Evolutionary conservation across 2,113 vertebrate genomes (phyloP).

Genomic region (Anguilla japonica): DNA sequence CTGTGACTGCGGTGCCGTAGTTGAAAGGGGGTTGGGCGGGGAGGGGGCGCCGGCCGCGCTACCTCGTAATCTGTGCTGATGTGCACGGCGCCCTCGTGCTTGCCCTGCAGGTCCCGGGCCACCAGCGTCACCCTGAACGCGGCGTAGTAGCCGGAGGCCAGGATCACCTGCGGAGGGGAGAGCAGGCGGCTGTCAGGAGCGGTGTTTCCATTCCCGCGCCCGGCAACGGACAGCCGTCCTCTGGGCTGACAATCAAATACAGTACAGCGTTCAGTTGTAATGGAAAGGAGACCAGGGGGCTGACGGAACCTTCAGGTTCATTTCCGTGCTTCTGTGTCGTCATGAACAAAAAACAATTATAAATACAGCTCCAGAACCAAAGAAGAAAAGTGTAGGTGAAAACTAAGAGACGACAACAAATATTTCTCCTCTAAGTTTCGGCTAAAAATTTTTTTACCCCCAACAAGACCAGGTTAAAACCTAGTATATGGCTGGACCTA

Average conservation of each 20-base stretch:
- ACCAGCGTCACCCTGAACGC: slow-evolving; percentile 88
- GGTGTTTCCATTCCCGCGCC: no score
- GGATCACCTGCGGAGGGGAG: slow-evolving; percentile 76
- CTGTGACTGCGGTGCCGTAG: no score
- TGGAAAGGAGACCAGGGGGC: not conserved
- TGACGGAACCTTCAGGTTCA: not conserved
- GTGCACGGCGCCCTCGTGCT: slow-evolving; percentile 91
- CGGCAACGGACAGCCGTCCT: no score
- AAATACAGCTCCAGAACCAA: not conserved
- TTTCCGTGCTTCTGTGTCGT: not conserved
- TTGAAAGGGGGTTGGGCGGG: no score
- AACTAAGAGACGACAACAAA: no score
- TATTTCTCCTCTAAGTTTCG: no score
- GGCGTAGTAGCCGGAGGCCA: slow-evolving; percentile 91
- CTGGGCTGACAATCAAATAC: not conserved
- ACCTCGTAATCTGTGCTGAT: slow-evolving; percentile 98
- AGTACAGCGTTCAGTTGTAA: not conserved
- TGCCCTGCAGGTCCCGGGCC: slow-evolving; percentile 87
- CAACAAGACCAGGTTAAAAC: not conserved
- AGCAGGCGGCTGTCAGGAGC: not conserved
- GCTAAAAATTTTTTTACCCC: not conserved
- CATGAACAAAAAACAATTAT: no score
- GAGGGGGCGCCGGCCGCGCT: no score
- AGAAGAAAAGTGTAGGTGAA: not conserved
- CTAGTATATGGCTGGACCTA: no score